phyloP scores from a whole-genome alignment of 2,113 vertebrate genomes.

The Seriola dumerili region DNA sequence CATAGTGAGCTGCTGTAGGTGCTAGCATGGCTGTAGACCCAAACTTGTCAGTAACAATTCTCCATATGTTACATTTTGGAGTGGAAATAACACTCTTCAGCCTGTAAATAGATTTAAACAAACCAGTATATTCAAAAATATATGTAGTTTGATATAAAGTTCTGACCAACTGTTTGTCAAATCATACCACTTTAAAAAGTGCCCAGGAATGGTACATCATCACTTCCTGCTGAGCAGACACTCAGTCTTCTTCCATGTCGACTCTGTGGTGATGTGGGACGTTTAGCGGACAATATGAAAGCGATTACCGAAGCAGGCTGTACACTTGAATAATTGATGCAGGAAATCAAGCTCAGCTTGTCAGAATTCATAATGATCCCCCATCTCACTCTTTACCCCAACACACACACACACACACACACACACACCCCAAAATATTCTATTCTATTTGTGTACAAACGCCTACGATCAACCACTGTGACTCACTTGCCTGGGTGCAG shows the following conservation, averaged over 20 bases:
- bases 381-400: constrained; percentile 36
- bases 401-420: neutral
- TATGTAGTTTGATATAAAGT: too few relatives aligned
- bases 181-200: neutral
- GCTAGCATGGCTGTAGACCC: too few relatives aligned
- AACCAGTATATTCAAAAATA: too few relatives aligned
- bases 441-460: constrained; percentile 55
- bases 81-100: neutral
- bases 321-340: constrained; percentile 82
- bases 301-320: constrained; percentile 78
- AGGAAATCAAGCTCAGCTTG: constrained; percentile 75
- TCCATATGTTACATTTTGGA: neutral
- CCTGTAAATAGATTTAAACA: neutral
- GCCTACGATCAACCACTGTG: constrained; percentile 52
- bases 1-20: neutral
- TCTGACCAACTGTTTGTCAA: neutral
- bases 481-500: constrained; percentile 50
- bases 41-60: neutral
- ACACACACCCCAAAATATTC: constrained; percentile 28
- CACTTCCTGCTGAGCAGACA: constrained; percentile 71
- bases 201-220: constrained; percentile 44
- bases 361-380: constrained; percentile 69
- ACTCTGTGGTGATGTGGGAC: constrained; percentile 70
- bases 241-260: constrained; percentile 41
- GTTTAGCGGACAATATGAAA: constrained; percentile 74